Conservation (phyloP, 23 tunicate species). For the Halocynthia aurantium region DNA sequence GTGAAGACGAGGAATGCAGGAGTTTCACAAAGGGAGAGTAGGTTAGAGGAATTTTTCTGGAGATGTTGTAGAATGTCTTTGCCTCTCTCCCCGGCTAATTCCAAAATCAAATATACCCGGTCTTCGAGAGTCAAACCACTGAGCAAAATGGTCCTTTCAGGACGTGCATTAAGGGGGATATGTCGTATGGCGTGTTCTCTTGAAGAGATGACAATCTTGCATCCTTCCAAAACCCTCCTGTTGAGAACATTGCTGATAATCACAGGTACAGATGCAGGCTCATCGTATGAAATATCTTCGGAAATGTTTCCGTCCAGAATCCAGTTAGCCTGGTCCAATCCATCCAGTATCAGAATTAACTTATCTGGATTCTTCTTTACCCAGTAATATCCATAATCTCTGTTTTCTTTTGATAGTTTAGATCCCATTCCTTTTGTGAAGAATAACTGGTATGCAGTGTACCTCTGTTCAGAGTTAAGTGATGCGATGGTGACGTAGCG, state of each 20-base stretch:
- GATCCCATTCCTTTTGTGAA: neutral
- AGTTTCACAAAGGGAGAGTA: neutral
- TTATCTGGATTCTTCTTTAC: neutral
- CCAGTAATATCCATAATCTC: neutral
- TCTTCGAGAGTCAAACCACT: neutral
- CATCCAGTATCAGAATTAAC: neutral
- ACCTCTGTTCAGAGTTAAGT: neutral
- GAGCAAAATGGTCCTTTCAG: neutral
- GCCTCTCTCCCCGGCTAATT: neutral
- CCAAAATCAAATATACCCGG: neutral
- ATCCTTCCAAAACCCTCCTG: neutral
- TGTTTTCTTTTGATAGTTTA: neutral
- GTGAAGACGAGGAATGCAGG: constrained; percentile 7
- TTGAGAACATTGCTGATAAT: neutral
- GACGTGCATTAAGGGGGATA: neutral
- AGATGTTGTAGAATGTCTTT: neutral
- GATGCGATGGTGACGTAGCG: constrained; percentile 1
- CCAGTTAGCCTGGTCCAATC: neutral
- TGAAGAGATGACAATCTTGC: neutral
- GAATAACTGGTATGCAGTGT: neutral
- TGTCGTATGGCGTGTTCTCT: constrained; percentile 7
- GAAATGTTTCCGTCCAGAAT: neutral
- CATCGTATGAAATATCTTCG: neutral
- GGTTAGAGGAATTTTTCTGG: neutral
- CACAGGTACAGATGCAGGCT: neutral